Evolutionary conservation across 2,113 vertebrate species (phyloP).

Genomic region (Amblyornis subalaris): DNA sequence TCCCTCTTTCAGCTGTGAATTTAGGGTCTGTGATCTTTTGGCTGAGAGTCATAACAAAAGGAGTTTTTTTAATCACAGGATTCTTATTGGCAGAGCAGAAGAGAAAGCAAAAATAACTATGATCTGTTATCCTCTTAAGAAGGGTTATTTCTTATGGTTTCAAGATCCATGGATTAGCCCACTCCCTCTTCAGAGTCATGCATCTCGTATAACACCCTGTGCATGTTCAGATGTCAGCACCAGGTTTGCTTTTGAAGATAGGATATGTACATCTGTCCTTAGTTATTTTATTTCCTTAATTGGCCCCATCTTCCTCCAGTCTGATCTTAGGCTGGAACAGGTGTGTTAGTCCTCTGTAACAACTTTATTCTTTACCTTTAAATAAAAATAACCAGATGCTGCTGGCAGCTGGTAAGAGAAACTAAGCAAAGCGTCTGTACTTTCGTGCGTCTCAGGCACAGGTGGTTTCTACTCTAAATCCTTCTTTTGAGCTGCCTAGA

Average conservation of each 20-base stretch:
- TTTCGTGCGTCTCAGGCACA: neutral
- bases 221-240: neutral
- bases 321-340: neutral
- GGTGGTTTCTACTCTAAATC: neutral
- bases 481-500: neutral
- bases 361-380: neutral
- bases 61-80: neutral
- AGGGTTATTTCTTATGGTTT: neutral
- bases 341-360: neutral
- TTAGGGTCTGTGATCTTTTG: neutral
- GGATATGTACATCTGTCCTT: neutral
- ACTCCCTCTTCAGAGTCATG: neutral
- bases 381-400: conserved; percentile 12
- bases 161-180: neutral
- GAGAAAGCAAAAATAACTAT: neutral
- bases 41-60: neutral
- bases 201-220: neutral
- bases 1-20: neutral
- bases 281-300: neutral
- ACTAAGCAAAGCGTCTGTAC: neutral
- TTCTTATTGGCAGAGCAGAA: neutral
- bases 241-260: neutral
- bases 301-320: neutral
- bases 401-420: neutral
- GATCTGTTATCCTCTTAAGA: neutral